Percentiles rank a stretch among this genome's conserved stretches.
Evolutionary conservation across 2,888 invertebrate genomes (phyloP).

Genomic region (Sisyra nigra): DNA sequence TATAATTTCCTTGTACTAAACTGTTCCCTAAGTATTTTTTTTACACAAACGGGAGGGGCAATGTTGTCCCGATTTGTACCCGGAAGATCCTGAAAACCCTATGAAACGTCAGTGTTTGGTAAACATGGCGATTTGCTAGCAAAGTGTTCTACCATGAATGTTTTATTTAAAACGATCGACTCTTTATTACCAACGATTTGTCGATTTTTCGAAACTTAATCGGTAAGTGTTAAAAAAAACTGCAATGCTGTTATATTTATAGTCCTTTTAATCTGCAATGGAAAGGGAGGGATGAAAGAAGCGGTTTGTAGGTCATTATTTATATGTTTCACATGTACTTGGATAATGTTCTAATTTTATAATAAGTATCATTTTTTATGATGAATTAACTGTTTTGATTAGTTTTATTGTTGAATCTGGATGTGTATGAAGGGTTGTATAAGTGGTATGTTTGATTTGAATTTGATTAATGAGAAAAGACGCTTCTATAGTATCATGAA

Average conservation of each 20-base stretch:
- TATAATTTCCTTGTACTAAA: no score
- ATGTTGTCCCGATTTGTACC: slow-evolving; percentile 1
- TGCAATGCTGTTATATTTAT: background rate
- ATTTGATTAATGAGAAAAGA: no score
- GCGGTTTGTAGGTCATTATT: slow-evolving; percentile 1
- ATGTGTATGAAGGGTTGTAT: background rate
- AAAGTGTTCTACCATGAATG: slow-evolving; percentile 11
- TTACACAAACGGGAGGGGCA: slow-evolving; percentile 7
- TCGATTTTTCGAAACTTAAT: no score
- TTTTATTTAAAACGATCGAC: no score
- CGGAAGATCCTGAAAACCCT: slow-evolving; percentile 7
- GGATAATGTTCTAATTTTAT: no score
- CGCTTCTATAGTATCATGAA: no score
- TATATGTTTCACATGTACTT: background rate
- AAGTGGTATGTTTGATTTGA: no score
- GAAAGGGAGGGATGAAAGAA: background rate
- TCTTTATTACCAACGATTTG: no score
- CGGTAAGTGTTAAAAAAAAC: no score
- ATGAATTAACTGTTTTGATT: background rate
- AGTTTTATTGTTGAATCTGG: background rate
- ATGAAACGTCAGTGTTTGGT: slow-evolving; percentile 14
- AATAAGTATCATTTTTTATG: background rate
- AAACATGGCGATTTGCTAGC: slow-evolving; percentile 28
- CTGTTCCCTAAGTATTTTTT: no score
- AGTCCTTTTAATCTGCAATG: background rate